Percentiles rank a stretch among this genome's conserved stretches.
phyloP scores from a whole-genome alignment of 2,888 invertebrate genomes.

The Busseola fusca region DNA sequence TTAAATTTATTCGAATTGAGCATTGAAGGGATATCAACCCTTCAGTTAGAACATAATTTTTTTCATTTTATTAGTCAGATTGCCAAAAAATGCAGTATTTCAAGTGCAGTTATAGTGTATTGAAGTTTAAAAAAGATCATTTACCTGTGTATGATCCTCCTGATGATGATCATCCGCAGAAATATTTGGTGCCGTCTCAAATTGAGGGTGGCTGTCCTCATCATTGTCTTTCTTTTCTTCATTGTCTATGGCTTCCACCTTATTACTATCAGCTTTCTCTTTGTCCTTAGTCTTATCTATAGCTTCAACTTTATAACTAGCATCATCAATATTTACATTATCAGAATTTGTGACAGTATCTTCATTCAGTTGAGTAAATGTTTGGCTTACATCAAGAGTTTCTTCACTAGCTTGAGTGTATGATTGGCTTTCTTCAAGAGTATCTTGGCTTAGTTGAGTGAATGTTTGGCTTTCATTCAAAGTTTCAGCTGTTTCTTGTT shows the following conservation, averaged over 20 bases:
- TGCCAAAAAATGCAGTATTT: not conserved
- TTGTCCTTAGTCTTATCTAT: slow-evolving; percentile 62
- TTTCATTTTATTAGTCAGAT: not conserved
- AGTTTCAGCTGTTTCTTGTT: not conserved
- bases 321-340: slow-evolving; percentile 53
- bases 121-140: not conserved
- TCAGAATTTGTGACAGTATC: slow-evolving; percentile 54
- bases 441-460: slow-evolving; percentile 34
- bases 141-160: slow-evolving; percentile 85
- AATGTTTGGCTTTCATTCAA: slow-evolving; percentile 38
- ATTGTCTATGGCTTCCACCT: slow-evolving; percentile 41
- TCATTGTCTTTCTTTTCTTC: slow-evolving; percentile 71
- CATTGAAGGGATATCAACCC: not conserved
- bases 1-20: not conserved
- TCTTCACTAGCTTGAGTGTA: slow-evolving; percentile 29
- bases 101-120: not conserved
- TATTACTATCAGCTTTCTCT: slow-evolving; percentile 43
- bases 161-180: slow-evolving; percentile 77
- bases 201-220: slow-evolving; percentile 82
- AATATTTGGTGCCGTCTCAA: slow-evolving; percentile 87
- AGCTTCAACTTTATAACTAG: slow-evolving; percentile 59
- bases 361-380: slow-evolving; percentile 27
- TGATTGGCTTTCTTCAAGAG: slow-evolving; percentile 49
- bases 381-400: slow-evolving; percentile 53
- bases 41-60: not conserved